Evolutionary conservation across 2,888 invertebrate species (phyloP), one percentile per base, ranked within the genome.

Genomic region (Dicranocentrus wangi): DNA sequence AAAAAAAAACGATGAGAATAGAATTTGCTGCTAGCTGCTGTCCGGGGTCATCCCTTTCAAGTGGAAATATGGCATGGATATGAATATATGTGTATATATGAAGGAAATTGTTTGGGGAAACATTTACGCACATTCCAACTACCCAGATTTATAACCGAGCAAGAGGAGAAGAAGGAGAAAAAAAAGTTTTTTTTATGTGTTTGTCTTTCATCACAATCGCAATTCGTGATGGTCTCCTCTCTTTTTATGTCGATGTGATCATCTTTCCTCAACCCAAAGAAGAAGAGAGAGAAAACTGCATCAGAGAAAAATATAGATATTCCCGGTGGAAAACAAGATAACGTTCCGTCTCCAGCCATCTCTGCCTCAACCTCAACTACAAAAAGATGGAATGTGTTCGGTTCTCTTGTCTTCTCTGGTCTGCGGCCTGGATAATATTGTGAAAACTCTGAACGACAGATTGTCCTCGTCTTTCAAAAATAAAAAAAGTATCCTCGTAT

Each of bases 271-370:
- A 32, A 32, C 32, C 17, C 51, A 55, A 13, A 25, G 55, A 13
- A 25, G 21, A 17, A 23, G 23, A 55, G 55, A 25, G 55, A 1
- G 55, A 19, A 19, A 51, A 19, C 2, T 1, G 51, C n/a, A n/a
- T n/a, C n/a, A 51, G n/a, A 51, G n/a, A 55, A 32, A 27, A 43
- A 43, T 15, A 47, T n/a, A 47, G 5, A 47, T 47, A 47, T 42
- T 42, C 65, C 65, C 65, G 39, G 65, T 65, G 28, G 65, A 43
- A 43, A 65, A 43, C 65, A 65, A 65, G 65, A 65, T 65, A 65
- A 39, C 39, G n/a, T 47, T 47, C n/a, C 15, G 39, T 47, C n/a
- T 47, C 47, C 47, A 32, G 47, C 42, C 42, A 42, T 63, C 63
- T n/a, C 10, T 60, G 3, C 27, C 27, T n/a, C 15, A 60, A 25